Base-by-base conservation (phyloP, 2,113 vertebrate genomes). In the Indicator indicator region DNA sequence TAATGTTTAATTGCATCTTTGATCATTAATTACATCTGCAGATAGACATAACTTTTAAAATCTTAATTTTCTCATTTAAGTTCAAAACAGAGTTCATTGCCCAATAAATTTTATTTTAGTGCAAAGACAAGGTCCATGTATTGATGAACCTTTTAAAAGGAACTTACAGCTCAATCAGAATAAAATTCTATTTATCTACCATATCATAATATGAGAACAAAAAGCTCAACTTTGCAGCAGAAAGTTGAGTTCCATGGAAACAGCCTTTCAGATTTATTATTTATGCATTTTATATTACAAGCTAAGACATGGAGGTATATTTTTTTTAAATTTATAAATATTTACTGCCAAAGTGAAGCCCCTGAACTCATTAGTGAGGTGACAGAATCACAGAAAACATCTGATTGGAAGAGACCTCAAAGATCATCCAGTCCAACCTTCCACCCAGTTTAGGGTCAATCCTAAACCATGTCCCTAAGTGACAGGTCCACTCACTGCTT, bases 51-150 rank as follows among this genome's bases (percentile, higher is more conserved):
- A 84, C 80, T 90, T 95, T 94, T 95, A 65, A 96, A 90, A 96
- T 86, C 90, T 96, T 95, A 93, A 90, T 96, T 86, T 94, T 94
- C 74, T 86, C 83, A 96, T 95, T 94, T 94, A 88, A 36, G 32
- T 82, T 90, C 79, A 67, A 92, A 96, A 93, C 78, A 60, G 52
- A 75, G 54, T 54, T 94, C 36, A 1, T 69, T 80, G 50, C 58
- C 33, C 83, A 90, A 62, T 84, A 84, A 28, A 88, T 95, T 94
- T 94, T 55, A 77, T 77, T 88, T 93, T 78, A 93, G 36, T 69
- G 62, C 44, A 88, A 54, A 72, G 81, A 74, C 32, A 58, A 58
- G 30, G 28, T 12, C 30, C 36, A 15, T 38, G 40, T 82, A 92
- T 65, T 90, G 65, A 92, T 84, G 88, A 83, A 88, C 26, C 15